A percentile compares a stretch with the other conserved stretches of the same genome.
Evolutionary conservation across 2,113 vertebrate genomes (phyloP).

Genomic region (Dipodomys ordii): DNA sequence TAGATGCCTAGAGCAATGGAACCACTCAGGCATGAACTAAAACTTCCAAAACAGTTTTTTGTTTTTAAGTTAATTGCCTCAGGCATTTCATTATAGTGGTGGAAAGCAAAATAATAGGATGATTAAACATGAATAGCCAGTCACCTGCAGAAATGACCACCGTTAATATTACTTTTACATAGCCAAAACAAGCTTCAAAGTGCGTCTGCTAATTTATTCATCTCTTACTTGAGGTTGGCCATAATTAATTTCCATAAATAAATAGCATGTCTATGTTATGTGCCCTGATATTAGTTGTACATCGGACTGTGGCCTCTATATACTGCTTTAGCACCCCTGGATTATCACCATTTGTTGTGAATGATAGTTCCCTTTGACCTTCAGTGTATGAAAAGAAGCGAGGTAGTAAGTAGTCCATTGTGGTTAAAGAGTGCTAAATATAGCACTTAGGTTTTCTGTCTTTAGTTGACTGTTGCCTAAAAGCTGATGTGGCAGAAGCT

Average conservation of each 20-base stretch:
- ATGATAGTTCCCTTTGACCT: not conserved
- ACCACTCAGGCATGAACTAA: not conserved
- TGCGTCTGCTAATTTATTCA: slow-evolving; percentile 24
- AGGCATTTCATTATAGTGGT: not conserved
- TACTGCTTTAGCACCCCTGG: not conserved
- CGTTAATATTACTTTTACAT: slow-evolving; percentile 21
- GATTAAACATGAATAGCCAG: not conserved
- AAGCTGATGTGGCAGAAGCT: not conserved
- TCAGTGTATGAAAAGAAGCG: not conserved
- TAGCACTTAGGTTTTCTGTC: not conserved
- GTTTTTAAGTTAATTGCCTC: not conserved
- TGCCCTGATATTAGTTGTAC: not conserved
- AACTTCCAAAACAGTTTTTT: too few species aligned
- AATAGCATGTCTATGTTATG: not conserved
- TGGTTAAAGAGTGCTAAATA: not conserved
- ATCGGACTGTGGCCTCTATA: not conserved
- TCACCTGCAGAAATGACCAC: not conserved
- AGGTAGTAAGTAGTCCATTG: not conserved
- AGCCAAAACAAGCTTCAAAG: not conserved
- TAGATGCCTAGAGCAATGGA: not conserved
- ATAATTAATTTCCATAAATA: slow-evolving; percentile 28
- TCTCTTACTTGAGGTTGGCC: not conserved
- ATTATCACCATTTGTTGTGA: not conserved
- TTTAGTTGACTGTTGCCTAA: not conserved
- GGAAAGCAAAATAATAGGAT: not conserved